A percentile compares a stretch with the other conserved stretches of the same genome.
Conservation (phyloP, 1,140 invertebrate genomes). For the Pseudomyrmex concolor region DNA sequence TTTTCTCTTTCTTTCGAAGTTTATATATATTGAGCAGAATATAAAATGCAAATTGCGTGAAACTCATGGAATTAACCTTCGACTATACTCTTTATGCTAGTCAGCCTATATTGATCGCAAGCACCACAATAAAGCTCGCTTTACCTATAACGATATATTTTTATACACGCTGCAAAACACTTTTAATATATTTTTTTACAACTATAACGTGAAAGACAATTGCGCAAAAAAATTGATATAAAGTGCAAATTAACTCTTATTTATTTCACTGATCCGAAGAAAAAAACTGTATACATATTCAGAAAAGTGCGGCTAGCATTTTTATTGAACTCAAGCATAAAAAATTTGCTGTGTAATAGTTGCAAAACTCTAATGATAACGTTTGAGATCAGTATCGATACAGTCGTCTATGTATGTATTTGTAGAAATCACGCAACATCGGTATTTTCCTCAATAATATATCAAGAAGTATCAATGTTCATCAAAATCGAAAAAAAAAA, state of each 20-base stretch:
- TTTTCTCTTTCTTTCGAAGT: too few species aligned
- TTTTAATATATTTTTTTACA: conserved; percentile 21
- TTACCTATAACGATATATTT: conserved; percentile 41
- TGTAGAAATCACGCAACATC: too few species aligned
- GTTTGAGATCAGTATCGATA: too few species aligned
- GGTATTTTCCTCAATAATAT: too few species aligned
- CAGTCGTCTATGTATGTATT: too few species aligned
- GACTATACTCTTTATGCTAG: conserved; percentile 32
- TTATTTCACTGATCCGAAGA: not conserved
- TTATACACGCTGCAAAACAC: conserved; percentile 21
- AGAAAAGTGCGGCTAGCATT: not conserved
- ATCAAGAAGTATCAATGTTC: too few species aligned
- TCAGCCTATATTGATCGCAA: conserved; percentile 42
- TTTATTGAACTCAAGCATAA: not conserved
- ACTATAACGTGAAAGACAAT: not conserved
- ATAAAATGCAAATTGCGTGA: conserved; percentile 32
- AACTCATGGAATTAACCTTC: conserved; percentile 54
- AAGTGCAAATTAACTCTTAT: not conserved
- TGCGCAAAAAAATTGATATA: not conserved
- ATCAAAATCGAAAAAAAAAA: too few species aligned
- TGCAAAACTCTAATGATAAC: not conserved
- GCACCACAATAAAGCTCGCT: conserved; percentile 23
- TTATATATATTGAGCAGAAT: not conserved
- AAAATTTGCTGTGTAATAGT: too few species aligned
- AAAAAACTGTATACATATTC: not conserved